These are phyloP conservation scores for Apteryx owenii DNA, from an alignment of 2,113 vertebrate species.

Conservation along the genomic window DNA sequence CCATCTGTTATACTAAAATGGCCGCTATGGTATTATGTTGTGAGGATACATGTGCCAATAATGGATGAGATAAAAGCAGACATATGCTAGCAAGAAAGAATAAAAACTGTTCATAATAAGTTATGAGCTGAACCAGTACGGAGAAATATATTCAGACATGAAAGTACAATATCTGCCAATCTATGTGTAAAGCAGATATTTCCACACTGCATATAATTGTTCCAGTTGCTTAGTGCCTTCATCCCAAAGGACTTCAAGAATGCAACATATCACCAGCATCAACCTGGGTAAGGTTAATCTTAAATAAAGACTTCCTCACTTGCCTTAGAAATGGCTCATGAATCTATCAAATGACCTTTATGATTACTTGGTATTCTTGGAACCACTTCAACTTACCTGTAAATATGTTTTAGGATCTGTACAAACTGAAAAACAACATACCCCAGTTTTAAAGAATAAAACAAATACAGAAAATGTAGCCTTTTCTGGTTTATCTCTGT, in stretches of 20 bases:
- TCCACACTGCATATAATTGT: conserved; percentile 28
- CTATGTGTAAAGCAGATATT: conserved; percentile 35
- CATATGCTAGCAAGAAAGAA: conserved; percentile 57
- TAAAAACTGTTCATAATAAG: conserved; percentile 51
- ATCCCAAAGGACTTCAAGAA: conserved; percentile 26
- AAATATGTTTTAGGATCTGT: background rate
- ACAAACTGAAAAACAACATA: background rate
- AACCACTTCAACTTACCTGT: background rate
- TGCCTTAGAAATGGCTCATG: background rate
- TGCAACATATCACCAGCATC: background rate
- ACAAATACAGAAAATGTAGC: background rate
- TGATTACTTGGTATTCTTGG: background rate
- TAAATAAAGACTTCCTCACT: conserved; percentile 20
- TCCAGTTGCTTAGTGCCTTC: conserved; percentile 12
- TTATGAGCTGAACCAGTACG: conserved; percentile 21
- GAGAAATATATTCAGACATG: conserved; percentile 37
- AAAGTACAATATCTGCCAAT: conserved; percentile 23
- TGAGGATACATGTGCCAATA: conserved; percentile 45
- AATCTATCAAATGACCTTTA: conserved; percentile 4
- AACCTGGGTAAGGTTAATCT: conserved; percentile 1
- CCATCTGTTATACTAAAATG: conserved; percentile 75
- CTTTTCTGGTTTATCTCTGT: background rate
- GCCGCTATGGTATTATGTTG: background rate
- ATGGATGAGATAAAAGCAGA: conserved; percentile 36
- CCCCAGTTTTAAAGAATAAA: background rate